Base-by-base conservation (phyloP, 2,113 vertebrate genomes). In the Hemiprocne comata region DNA sequence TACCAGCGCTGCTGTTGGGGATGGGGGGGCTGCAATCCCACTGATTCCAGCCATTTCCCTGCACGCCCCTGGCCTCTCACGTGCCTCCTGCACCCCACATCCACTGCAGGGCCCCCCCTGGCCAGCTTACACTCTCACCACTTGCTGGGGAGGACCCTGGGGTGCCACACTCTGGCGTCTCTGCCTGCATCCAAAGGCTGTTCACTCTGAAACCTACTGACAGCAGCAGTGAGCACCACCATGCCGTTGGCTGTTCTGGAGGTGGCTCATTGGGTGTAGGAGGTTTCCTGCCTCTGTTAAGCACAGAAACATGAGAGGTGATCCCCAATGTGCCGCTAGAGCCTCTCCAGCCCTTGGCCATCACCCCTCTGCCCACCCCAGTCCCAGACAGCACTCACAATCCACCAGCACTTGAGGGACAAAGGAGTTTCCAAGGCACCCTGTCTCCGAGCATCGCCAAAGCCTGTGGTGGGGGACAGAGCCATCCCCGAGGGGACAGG, bases 1-100 rank as follows among this genome's bases (percentile, higher is more conserved):
- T 7, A 36, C 28, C 38, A 1, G 0, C 40, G 33, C 12, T 50
- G 57, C 0, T 0, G 23, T 5, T 33, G 31, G 48, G 70, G 40
- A 40, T 1, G 1, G 33, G 1, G 33, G 73, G n/a, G 4, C 20
- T 34, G 69, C 36, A 13, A 67, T 80, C 53, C 8, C 42, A 38
- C n/a, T 11, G 36, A 58, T 29, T 55, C 0, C 0, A 5, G 15
- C 29, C 48, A 26, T 34, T 53, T 36, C 44, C 46, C 60, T 55
- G 34, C 67, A 50, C 9, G 24, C 10, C 12, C 20, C 12, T 1
- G 0, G 7, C 28, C 5, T 40, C 11, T 66, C 26, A 2, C 1
- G 4, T 14, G 38, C 19, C 66, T 78, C 55, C 25, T 36, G 34
- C 60, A 48, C 6, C 54, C 57, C 0, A 0, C 4, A 3, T 7